Evolutionary conservation across 2,888 invertebrate species (phyloP), one percentile per base, ranked within the genome.

Genomic region (Platycnemis pennipes): DNA sequence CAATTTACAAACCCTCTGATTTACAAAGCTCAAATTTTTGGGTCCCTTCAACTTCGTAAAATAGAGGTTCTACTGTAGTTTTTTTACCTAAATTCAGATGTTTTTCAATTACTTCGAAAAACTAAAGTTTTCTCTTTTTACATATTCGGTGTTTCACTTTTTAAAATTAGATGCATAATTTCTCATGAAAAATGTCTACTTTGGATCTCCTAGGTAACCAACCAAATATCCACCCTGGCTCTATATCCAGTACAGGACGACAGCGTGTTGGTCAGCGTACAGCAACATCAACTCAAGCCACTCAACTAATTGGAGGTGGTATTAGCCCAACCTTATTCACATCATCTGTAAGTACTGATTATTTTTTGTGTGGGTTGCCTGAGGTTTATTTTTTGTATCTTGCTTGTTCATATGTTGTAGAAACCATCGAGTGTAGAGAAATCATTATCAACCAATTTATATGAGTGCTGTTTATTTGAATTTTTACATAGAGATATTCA

Each of bases 311-410:
- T 95, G 98, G 98, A 91, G 98, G 98, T 95, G 98, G 98, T 95
- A 97, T 98, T 95, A 97, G 98, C 94, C 98, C 98, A 42, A 97
- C 97, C 95, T 97, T 98, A 96, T 98, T 98, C 95, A 96, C 97
- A 11, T 97, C 96, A 63, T 94, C 95, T 4, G 94, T 94, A 86
- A 94, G 94, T 87, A 42, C 44, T 44, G 44, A 77, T 77, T 37
- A 3, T 37, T 77, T 37, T 37, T 69, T 37, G 22, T 19, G 26
- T 3, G 26, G 26, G 26, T 77, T 16, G 26, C 69, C n/a, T n/a
- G 22, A 26, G 4, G 13, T 3, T 63, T 7, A 26, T 63, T 16
- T 63, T 26, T 26, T 63, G 19, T 22, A n/a, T 63, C 8, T 63
- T 63, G 22, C n/a, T 11, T 49, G 49, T 49, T 49, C 16, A 7